These are phyloP conservation scores for Oreonectes daqikongensis DNA, from an alignment of 2,797 vertebrate genomes.

Conservation along the genomic window DNA sequence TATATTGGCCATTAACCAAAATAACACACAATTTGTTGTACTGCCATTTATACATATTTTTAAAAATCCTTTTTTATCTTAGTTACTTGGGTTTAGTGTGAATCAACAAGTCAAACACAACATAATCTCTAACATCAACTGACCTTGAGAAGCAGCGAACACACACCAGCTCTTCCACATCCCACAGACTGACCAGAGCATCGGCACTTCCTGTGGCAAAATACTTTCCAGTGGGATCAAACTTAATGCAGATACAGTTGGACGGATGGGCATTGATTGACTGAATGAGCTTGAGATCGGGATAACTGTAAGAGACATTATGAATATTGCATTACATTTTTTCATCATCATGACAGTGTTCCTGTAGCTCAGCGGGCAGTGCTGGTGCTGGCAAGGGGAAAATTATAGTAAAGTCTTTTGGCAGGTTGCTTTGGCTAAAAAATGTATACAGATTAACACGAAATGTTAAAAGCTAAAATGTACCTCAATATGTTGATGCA, in stretches of 20 bases:
- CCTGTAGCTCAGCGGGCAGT: no score
- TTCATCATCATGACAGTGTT: neutral
- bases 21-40: no score
- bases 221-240: conserved; percentile 95
- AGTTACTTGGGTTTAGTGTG: neutral
- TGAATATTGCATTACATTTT: neutral
- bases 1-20: no score
- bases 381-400: no score
- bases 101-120: neutral
- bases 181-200: conserved; percentile 95
- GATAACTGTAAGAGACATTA: conserved; percentile 81
- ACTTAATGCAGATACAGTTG: conserved; percentile 99
- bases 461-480: neutral
- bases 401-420: no score
- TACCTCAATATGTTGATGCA: conserved; percentile 98
- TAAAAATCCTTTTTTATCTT: no score
- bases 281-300: conserved; percentile 96
- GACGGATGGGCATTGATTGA: conserved; percentile 98
- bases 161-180: conserved; percentile 94
- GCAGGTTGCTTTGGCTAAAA: no score
- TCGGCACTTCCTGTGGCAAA: conserved; percentile 97
- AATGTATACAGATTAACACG: neutral
- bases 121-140: conserved; percentile 12
- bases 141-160: conserved; percentile 97
- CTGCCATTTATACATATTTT: no score